A percentile compares a stretch with the other conserved stretches of the same genome.
phyloP scores from a whole-genome alignment of 23 tunicate species.

The Ciona savignyi region DNA sequence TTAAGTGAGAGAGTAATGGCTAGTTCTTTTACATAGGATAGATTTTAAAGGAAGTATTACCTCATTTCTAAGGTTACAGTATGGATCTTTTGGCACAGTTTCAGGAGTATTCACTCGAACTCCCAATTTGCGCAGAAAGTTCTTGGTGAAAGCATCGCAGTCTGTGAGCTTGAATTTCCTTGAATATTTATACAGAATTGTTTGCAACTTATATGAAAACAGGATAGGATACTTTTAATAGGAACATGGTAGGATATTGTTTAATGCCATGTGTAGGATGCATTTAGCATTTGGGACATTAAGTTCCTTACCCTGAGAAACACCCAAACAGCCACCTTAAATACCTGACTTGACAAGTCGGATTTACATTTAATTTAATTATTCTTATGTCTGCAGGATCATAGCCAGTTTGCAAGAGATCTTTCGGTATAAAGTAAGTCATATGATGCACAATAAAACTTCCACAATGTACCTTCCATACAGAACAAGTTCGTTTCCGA shows the following conservation, averaged over 20 bases:
- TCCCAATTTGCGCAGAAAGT: conserved; percentile 79
- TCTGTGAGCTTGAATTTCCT: conserved; percentile 84
- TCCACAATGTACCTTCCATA: conserved; percentile 73
- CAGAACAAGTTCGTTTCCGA: conserved; percentile 86
- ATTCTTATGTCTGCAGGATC: no score
- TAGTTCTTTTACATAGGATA: background rate
- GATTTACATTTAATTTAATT: no score
- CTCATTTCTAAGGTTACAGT: conserved; percentile 49
- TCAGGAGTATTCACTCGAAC: conserved; percentile 56
- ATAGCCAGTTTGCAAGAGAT: no score
- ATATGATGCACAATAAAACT: background rate
- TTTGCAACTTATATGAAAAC: background rate
- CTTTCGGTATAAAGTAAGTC: no score
- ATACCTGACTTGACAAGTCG: no score
- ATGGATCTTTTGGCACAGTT: conserved; percentile 67
- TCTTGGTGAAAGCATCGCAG: conserved; percentile 90
- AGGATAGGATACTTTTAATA: background rate
- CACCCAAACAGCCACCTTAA: no score
- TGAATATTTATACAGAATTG: conserved; percentile 5
- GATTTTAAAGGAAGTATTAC: conserved; percentile 22
- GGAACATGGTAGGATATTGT: no score
- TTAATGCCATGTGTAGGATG: no score
- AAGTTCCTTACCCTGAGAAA: no score
- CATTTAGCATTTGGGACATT: no score
- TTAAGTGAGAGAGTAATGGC: background rate